A percentile compares a stretch with the other conserved stretches of the same genome.
These are phyloP conservation scores for Oligia strigilis DNA, from an alignment of 2,888 invertebrate genomes.

Conservation along the genomic window DNA sequence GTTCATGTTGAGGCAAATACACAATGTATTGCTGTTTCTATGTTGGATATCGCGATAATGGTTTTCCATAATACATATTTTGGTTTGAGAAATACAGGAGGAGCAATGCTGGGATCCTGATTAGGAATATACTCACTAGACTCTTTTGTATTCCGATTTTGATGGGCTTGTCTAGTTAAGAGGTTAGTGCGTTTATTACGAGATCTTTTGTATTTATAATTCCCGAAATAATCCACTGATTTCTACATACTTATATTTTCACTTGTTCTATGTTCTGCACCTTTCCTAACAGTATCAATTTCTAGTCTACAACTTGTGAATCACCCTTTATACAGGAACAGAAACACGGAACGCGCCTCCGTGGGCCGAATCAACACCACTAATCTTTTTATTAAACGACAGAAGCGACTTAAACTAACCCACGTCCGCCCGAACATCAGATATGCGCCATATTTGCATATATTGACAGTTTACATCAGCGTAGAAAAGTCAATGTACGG, in stretches of 20 bases:
- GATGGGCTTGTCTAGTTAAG: not conserved
- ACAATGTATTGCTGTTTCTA: constrained; percentile 53
- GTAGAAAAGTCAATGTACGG: constrained; percentile 66
- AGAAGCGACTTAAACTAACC: constrained; percentile 82
- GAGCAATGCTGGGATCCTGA: not conserved
- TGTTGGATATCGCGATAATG: constrained; percentile 46
- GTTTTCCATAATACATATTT: constrained; percentile 43
- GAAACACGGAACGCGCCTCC: constrained; percentile 77
- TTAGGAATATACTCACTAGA: not conserved
- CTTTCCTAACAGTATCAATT: constrained; percentile 21
- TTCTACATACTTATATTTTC: not conserved
- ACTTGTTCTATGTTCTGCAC: not conserved
- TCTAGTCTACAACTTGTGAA: constrained; percentile 58
- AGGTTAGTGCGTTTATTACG: too few species aligned
- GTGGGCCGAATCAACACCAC: constrained; percentile 85
- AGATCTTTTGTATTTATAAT: not conserved
- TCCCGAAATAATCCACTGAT: not conserved
- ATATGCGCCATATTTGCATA: constrained; percentile 85
- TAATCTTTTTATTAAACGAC: constrained; percentile 86
- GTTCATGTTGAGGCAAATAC: constrained; percentile 67
- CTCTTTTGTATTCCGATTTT: not conserved
- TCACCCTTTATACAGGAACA: constrained; percentile 75
- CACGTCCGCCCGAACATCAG: constrained; percentile 84
- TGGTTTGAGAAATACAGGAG: constrained; percentile 28
- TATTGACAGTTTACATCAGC: constrained; percentile 85